Percentiles rank a stretch among this genome's conserved stretches.
phyloP scores from a whole-genome alignment of 2,797 vertebrate species.

The Argyrosomus regius region DNA sequence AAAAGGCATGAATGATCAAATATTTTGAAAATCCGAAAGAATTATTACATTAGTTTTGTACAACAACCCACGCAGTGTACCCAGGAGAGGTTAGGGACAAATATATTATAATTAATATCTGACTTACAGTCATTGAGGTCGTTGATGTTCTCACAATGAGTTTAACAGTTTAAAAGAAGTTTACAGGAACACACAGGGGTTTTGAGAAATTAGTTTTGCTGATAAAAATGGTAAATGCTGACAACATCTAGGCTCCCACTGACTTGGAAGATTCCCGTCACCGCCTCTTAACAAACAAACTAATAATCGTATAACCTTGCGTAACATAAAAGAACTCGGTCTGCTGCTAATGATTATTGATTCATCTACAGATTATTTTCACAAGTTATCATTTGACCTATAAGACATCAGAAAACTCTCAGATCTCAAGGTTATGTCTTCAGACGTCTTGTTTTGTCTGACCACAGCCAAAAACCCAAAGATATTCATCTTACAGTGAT shows the following conservation, averaged over 20 bases:
- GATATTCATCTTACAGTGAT: not conserved
- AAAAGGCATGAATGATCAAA: not conserved
- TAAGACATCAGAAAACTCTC: not conserved
- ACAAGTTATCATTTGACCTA: not conserved
- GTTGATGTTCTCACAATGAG: conserved; percentile 60
- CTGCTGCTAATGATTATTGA: not conserved
- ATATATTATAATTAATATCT: conserved; percentile 43
- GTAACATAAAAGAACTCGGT: too few relatives aligned
- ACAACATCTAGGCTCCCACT: not conserved
- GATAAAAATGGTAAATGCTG: conserved; percentile 1
- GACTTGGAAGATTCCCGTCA: not conserved
- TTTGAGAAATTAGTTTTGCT: conserved; percentile 36
- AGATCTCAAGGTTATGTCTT: not conserved
- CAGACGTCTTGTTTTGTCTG: not conserved
- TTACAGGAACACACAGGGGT: conserved; percentile 50
- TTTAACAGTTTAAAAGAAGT: conserved; percentile 23
- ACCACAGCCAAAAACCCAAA: not conserved
- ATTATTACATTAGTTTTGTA: conserved; percentile 9
- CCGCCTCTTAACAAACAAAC: not conserved
- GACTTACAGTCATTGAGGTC: conserved; percentile 38
- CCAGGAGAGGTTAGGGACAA: not conserved
- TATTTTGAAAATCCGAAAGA: not conserved
- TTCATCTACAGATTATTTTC: not conserved
- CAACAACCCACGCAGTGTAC: not conserved
- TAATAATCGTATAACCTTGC: too few relatives aligned